Evolutionary conservation across 2,113 vertebrate species (phyloP).

Genomic region (Onychorhynchus coronatus): DNA sequence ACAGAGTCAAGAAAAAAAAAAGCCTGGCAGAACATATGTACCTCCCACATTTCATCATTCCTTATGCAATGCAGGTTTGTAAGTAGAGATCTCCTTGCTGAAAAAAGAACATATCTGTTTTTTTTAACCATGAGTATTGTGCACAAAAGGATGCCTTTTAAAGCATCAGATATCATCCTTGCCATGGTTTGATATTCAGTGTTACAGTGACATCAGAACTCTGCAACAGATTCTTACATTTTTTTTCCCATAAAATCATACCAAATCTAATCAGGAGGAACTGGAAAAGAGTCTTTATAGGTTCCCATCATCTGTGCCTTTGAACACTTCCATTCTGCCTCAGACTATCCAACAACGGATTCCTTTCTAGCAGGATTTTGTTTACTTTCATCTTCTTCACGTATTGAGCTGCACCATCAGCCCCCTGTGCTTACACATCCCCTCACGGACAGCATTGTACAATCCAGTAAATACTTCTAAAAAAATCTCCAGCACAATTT

Average conservation of each 20-base stretch:
- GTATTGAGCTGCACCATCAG: not conserved
- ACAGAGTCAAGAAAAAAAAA: not conserved
- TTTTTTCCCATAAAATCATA: not conserved
- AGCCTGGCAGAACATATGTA: not conserved
- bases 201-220: not conserved
- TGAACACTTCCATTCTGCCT: not conserved
- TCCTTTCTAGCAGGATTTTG: not conserved
- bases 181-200: not conserved
- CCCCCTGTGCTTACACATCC: not conserved
- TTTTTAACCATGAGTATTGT: not conserved
- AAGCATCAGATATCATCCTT: not conserved
- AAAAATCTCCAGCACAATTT: not conserved
- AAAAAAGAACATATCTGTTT: not conserved
- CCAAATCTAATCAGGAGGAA: not conserved
- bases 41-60: not conserved
- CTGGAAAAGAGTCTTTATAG: not conserved
- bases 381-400: not conserved
- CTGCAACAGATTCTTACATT: not conserved
- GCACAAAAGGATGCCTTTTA: not conserved
- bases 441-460: fast-evolving
- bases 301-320: not conserved
- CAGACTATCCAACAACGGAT: not conserved
- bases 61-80: not conserved
- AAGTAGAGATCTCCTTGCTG: not conserved
- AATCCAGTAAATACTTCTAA: not conserved